phyloP scores from a whole-genome alignment of 2,888 invertebrate species.

The Sympetrum striolatum region DNA sequence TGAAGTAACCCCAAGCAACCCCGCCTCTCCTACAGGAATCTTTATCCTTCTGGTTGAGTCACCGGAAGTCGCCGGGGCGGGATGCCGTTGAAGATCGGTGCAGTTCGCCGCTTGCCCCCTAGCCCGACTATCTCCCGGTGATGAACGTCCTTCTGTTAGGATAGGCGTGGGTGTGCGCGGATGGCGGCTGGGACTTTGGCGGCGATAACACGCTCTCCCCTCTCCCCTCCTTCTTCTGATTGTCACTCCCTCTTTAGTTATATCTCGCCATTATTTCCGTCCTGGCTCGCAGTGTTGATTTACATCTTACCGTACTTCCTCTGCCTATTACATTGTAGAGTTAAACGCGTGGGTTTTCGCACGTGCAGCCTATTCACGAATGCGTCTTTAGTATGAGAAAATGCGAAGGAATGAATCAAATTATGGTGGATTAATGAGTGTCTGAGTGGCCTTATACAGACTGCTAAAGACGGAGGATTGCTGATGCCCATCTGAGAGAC shows the following conservation, averaged over 20 bases:
- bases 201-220: not conserved
- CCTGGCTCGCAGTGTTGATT: not conserved
- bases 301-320: too few relatives aligned
- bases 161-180: not conserved
- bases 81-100: not conserved
- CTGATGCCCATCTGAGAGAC: too few relatives aligned
- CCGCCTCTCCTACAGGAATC: not conserved
- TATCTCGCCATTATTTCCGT: not conserved
- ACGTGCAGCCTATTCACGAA: too few relatives aligned
- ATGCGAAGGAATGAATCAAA: too few relatives aligned
- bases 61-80: not conserved
- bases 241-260: not conserved
- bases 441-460: too few relatives aligned
- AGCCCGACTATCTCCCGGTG: not conserved
- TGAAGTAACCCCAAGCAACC: not conserved
- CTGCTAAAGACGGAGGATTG: too few relatives aligned
- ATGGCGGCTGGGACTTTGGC: not conserved
- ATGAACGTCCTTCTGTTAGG: not conserved
- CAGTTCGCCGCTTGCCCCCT: not conserved
- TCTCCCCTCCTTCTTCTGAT: not conserved
- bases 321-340: too few relatives aligned
- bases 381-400: too few relatives aligned
- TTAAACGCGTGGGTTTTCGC: too few relatives aligned
- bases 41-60: not conserved
- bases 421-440: too few relatives aligned